These are phyloP conservation scores for Australoheros scitulus DNA, from an alignment of 2,113 vertebrate genomes.

Conservation along the genomic window DNA sequence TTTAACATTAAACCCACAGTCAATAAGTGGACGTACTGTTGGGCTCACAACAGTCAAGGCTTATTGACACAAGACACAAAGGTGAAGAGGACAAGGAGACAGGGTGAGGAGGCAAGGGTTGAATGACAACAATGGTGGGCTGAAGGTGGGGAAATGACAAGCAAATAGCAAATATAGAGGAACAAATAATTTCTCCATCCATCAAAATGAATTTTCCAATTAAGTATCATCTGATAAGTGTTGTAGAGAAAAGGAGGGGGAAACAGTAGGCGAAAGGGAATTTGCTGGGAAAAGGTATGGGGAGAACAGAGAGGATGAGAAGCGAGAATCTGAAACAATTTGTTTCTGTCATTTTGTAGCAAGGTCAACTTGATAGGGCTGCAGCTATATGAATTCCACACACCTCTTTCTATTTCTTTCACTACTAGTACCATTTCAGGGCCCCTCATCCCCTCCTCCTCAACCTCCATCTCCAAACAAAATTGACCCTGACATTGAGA, in stretches of 20 bases:
- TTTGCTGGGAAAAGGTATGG: not conserved
- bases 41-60: not conserved
- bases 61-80: constrained; percentile 6
- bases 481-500: constrained; percentile 56
- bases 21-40: constrained; percentile 40
- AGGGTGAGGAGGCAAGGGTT: constrained; percentile 15
- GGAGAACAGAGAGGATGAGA: not conserved
- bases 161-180: not conserved
- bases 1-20: constrained; percentile 67
- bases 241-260: not conserved
- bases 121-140: not conserved
- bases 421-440: not conserved
- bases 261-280: not conserved
- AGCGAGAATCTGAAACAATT: constrained; percentile 31
- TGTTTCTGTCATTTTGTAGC: constrained; percentile 57
- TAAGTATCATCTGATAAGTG: constrained; percentile 15
- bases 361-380: constrained; percentile 53
- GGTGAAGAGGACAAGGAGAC: constrained; percentile 3
- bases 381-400: constrained; percentile 26
- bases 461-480: constrained; percentile 22
- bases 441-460: not conserved
- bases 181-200: not conserved
- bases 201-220: constrained; percentile 23
- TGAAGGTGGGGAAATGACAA: constrained; percentile 21
- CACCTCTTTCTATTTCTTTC: constrained; percentile 12